Evolutionary conservation across 2,888 invertebrate species (phyloP), one percentile per base, ranked within the genome.

Genomic region (Notodonta ziczac): DNA sequence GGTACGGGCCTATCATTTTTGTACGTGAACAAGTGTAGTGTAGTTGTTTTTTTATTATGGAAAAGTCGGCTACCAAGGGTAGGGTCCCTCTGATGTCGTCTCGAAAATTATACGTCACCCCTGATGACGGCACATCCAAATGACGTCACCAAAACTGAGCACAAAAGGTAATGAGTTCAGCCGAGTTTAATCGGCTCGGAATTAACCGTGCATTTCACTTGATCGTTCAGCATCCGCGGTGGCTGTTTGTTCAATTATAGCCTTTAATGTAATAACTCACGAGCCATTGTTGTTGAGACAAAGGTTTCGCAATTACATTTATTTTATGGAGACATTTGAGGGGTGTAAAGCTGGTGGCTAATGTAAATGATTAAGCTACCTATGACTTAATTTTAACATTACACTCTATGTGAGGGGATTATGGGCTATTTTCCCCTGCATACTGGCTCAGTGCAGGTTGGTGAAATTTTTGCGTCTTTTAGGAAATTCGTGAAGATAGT

Each of bases 161-260:
- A 65, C 73, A 66, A 70, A 63, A 67, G 72, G 66, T 74, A 74
- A 71, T 67, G 69, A 73, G 66, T 46, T 58, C 52, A 54, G 59
- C 60, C 65, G 67, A 58, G 67, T 63, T 63, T 24, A 24, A 63
- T 55, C 59, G 62, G 57, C 54, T 32, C 58, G 62, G 62, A 73
- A 73, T 74, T 69, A 67, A 72, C 74, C 24, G 48, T 54, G 63
- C 69, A 65, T 63, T 62, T 58, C 52, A 56, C 57, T 64, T 72
- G 55, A 73, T 73, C 71, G 61, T 59, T 50, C 51, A 51, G 24
- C 24, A 24, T 48, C 48, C 14, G 4, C 44, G 10, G n/a, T 13
- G 10, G n/a, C 48, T 48, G 48, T 48, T 48, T 48, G 48, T 48
- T n/a, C 48, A 48, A 48, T 48, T 48, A 48, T 48, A 48, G n/a